Percentiles rank a stretch among this genome's conserved stretches.
These are phyloP conservation scores for Dioctria rufipes DNA, from an alignment of 2,888 invertebrate genomes.

Conservation along the genomic window DNA sequence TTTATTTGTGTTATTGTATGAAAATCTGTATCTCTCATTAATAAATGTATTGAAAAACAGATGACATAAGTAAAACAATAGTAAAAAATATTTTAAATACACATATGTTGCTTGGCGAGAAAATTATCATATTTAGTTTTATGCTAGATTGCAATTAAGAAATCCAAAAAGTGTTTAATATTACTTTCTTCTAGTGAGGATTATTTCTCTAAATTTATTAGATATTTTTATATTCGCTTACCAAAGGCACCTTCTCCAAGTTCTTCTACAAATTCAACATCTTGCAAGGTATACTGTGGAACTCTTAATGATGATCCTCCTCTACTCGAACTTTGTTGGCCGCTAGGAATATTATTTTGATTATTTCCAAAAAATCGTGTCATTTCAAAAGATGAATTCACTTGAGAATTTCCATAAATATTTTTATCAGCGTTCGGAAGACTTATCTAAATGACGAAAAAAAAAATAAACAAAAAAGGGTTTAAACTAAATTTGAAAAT, in stretches of 20 bases:
- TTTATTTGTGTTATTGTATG: too few relatives aligned
- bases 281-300: conserved; percentile 88
- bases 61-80: too few relatives aligned
- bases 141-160: too few relatives aligned
- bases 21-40: too few relatives aligned
- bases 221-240: conserved; percentile 58
- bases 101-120: too few relatives aligned
- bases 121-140: too few relatives aligned
- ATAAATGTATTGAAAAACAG: too few relatives aligned
- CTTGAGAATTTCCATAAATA: conserved; percentile 84
- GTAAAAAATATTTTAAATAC: too few relatives aligned
- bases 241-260: conserved; percentile 98
- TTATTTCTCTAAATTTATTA: not conserved
- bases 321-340: conserved; percentile 66
- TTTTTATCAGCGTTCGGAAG: conserved; percentile 84
- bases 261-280: conserved; percentile 90
- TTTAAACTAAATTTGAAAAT: too few relatives aligned
- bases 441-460: conserved; percentile 72
- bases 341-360: conserved; percentile 71
- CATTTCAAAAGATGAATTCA: conserved; percentile 87
- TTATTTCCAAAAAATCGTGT: conserved; percentile 80
- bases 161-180: too few relatives aligned
- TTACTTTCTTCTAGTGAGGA: too few relatives aligned
- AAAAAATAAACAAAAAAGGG: too few relatives aligned
- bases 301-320: conserved; percentile 74